Base-by-base conservation (phyloP, 2,113 vertebrate genomes). In the Suricata suricatta region DNA sequence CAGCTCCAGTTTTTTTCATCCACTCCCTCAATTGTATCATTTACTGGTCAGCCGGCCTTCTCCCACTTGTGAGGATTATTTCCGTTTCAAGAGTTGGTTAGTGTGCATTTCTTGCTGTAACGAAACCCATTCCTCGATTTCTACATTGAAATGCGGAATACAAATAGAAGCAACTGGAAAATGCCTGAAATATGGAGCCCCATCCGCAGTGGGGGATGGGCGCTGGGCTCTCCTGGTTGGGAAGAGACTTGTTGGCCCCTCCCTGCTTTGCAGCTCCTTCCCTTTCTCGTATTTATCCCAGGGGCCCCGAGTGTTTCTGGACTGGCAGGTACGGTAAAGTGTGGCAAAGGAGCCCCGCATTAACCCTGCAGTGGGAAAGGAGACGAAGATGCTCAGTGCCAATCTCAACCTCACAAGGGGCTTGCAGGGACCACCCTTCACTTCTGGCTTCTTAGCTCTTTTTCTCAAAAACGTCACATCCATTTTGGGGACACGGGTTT, bases 141-240 rank as follows among this genome's bases (percentile, higher is more conserved):
- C 41, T 63, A n/a, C 11, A 27, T 7, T 21, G 68, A 90, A n/a
- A n/a, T 13, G 85, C n/a, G 5, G 19, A 35, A 35, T 1, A 19
- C 1, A 54, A 25, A 19, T 33, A 44, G 41, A 31, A 64, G 54
- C 2, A 1, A 33, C 4, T 10, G 31, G 29, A 83, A 52, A 33
- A 25, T 17, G 9, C 16, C 47, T 31, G 63, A 68, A 68, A 33
- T 19, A 23, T 6, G n/a, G 85, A 76, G 11, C 19, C 5, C 21
- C 68, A 0, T 33, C 2, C 9, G 0, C 27, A 2, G 17, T 3
- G 4, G 38, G 5, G 19, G 21, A 2, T 7, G 11, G 33, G 31
- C 1, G 11, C 35, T 3, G 2, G 1, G 52, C 25, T 27, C 5
- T 47, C n/a, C 0, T 0, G 17, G 35, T 11, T 11, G 2, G 35